Percentiles rank a stretch among this genome's conserved stretches.
phyloP scores from a whole-genome alignment of 2,797 vertebrate genomes.

The Enteromius fasciolatus region DNA sequence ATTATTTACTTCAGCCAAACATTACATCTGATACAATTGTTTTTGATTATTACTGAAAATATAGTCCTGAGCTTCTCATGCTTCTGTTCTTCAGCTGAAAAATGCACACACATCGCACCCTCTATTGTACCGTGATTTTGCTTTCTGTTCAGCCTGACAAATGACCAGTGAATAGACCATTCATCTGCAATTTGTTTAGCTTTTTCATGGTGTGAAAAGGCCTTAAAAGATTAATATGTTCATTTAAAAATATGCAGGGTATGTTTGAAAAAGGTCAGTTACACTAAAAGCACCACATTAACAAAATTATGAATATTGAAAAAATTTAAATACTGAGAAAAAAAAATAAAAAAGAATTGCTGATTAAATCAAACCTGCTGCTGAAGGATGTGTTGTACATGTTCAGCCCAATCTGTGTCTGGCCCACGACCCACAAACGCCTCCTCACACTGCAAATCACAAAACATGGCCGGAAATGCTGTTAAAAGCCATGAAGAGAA shows the following conservation, averaged over 20 bases:
- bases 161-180: conserved; percentile 16
- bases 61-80: neutral
- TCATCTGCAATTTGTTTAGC: neutral
- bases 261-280: neutral
- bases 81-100: conserved; percentile 7
- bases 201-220: neutral
- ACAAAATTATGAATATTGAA: conserved; percentile 14
- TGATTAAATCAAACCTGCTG: conserved; percentile 75
- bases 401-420: conserved; percentile 85
- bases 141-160: conserved; percentile 9
- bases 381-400: conserved; percentile 84
- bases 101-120: neutral
- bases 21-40: neutral
- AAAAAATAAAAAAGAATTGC: neutral
- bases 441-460: conserved; percentile 47
- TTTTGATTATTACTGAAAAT: neutral
- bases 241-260: conserved; percentile 5
- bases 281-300: neutral
- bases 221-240: conserved; percentile 12
- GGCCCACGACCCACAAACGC: conserved; percentile 72
- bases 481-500: conserved; percentile 38
- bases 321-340: conserved; percentile 1
- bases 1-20: neutral
- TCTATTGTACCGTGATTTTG: conserved; percentile 9
- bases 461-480: conserved; percentile 32